Conservation (phyloP, 2,113 vertebrate species). For the Spilogale gracilis region DNA sequence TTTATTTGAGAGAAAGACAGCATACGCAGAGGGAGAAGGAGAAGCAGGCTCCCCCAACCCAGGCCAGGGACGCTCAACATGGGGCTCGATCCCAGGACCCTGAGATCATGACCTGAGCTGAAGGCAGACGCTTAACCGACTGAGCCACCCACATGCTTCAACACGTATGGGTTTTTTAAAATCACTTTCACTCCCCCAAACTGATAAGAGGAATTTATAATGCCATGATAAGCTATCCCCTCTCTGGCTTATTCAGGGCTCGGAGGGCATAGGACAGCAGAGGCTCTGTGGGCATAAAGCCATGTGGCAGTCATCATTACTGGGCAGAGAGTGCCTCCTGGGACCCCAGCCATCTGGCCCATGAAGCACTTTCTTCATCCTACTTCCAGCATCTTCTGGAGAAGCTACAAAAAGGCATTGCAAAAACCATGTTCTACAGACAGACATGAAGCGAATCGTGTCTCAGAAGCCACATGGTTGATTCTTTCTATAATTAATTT, state of each 20-base stretch:
- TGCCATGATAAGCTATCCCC: accelerated
- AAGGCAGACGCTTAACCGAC: not conserved
- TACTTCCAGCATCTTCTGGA: accelerated
- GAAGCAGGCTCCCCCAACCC: not conserved
- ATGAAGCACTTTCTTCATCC: not conserved
- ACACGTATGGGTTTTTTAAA: not conserved
- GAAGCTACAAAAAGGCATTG: not conserved
- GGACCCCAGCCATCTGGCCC: not conserved
- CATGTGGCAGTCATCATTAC: no score
- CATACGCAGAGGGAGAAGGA: not conserved
- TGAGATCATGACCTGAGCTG: not conserved
- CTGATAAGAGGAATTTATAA: no score
- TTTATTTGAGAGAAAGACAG: not conserved
- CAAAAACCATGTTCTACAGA: not conserved
- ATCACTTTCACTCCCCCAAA: not conserved
- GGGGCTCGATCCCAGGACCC: not conserved
- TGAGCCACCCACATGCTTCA: accelerated
- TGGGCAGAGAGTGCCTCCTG: accelerated
- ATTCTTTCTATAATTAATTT: not conserved
- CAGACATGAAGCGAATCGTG: not conserved
- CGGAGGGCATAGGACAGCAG: accelerated
- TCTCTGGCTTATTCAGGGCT: not conserved
- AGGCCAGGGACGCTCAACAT: not conserved
- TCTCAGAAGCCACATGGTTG: accelerated
- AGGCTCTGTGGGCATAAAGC: accelerated